These are phyloP conservation scores for Hirtodrosophila histrioides DNA, from an alignment of 2,888 invertebrate genomes.

Conservation along the genomic window DNA sequence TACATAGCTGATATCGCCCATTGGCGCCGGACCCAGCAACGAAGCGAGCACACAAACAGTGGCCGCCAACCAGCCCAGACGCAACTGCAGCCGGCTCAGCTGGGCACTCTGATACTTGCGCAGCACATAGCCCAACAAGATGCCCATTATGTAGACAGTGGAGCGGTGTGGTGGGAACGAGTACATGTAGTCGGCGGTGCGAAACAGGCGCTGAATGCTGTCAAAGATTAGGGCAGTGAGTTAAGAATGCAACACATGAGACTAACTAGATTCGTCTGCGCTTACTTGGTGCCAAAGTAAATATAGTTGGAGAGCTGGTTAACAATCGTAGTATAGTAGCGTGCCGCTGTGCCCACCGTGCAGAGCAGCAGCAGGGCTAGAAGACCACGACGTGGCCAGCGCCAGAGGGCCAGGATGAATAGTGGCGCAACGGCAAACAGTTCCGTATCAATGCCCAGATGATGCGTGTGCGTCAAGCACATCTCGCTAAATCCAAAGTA, in stretches of 20 bases:
- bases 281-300: slow-evolving; percentile 89
- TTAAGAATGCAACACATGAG: too few species aligned
- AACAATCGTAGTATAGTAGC: slow-evolving; percentile 87
- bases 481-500: slow-evolving; percentile 90
- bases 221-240: neutral
- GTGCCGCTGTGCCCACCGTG: slow-evolving; percentile 86
- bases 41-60: slow-evolving; percentile 85
- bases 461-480: slow-evolving; percentile 90
- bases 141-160: slow-evolving; percentile 89
- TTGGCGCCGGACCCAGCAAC: slow-evolving; percentile 87
- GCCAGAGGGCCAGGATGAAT: slow-evolving; percentile 86
- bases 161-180: slow-evolving; percentile 88
- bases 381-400: slow-evolving; percentile 86
- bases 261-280: slow-evolving; percentile 34
- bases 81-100: slow-evolving; percentile 84
- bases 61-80: slow-evolving; percentile 86
- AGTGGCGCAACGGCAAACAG: slow-evolving; percentile 87
- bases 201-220: slow-evolving; percentile 88
- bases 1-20: slow-evolving; percentile 87
- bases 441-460: slow-evolving; percentile 89
- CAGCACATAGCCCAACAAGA: slow-evolving; percentile 87
- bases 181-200: slow-evolving; percentile 89
- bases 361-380: slow-evolving; percentile 85
- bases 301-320: slow-evolving; percentile 88
- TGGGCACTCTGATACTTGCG: slow-evolving; percentile 84